Conservation (phyloP, 2,113 vertebrate genomes). For the Phoxinus phoxinus region DNA sequence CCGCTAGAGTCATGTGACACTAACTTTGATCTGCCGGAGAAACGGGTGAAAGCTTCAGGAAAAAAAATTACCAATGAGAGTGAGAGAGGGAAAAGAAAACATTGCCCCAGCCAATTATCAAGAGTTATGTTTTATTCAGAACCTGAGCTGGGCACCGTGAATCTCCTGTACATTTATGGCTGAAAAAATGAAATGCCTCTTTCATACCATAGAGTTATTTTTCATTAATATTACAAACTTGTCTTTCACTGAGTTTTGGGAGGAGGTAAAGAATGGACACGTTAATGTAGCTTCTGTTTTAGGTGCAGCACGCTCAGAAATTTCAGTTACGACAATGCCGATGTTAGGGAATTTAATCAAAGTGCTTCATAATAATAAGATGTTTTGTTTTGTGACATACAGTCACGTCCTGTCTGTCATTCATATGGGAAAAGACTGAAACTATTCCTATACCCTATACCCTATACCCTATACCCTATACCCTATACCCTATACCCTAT, state of each 20-base stretch:
- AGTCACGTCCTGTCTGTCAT: neutral
- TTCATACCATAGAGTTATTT: slow-evolving; percentile 43
- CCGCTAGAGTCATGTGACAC: slow-evolving; percentile 73
- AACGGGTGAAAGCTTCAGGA: slow-evolving; percentile 71
- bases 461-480: neutral
- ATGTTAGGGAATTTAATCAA: slow-evolving; percentile 16
- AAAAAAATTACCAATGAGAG: slow-evolving; percentile 79
- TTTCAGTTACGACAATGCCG: neutral
- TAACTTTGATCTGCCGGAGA: slow-evolving; percentile 76
- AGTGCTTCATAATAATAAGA: neutral
- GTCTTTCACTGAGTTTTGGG: slow-evolving; percentile 31
- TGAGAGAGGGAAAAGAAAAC: slow-evolving; percentile 60
- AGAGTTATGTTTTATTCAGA: slow-evolving; percentile 69
- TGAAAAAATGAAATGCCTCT: slow-evolving; percentile 39
- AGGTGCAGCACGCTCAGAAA: neutral
- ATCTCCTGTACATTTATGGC: slow-evolving; percentile 55
- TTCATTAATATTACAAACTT: slow-evolving; percentile 50
- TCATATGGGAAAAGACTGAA: neutral
- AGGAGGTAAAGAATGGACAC: neutral
- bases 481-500: no score
- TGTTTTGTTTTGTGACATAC: slow-evolving; percentile 8
- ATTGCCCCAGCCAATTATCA: slow-evolving; percentile 71
- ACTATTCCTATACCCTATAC: slow-evolving; percentile 7
- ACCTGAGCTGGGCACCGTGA: slow-evolving; percentile 50
- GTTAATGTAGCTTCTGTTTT: slow-evolving; percentile 34